A percentile compares a stretch with the other conserved stretches of the same genome.
Evolutionary conservation across 2,797 vertebrate species (phyloP).

Genomic region (Ptychobarbus kaznakovi): DNA sequence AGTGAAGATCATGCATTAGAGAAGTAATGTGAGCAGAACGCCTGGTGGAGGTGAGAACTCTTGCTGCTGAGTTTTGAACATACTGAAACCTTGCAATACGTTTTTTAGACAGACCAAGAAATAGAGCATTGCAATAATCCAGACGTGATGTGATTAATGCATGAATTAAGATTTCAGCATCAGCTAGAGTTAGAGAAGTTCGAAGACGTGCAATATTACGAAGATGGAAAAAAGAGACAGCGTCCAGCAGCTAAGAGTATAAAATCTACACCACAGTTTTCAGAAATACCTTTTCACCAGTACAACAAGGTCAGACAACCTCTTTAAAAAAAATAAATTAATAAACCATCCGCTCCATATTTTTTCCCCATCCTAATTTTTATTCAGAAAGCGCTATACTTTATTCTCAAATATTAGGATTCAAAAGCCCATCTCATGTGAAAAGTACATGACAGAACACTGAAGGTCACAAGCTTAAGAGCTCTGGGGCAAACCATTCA

Average conservation of each 20-base stretch:
- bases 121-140: no score
- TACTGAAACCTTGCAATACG: no score
- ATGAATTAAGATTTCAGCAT: no score
- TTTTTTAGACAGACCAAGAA: no score
- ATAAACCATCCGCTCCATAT: slow-evolving; percentile 26
- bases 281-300: slow-evolving; percentile 26
- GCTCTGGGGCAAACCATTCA: slow-evolving; percentile 65
- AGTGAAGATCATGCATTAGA: no score
- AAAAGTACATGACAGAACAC: slow-evolving; percentile 63
- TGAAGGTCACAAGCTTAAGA: slow-evolving; percentile 66
- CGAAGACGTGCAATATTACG: no score
- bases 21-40: no score
- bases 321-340: slow-evolving; percentile 37
- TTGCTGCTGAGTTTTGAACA: no score
- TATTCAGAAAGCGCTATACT: slow-evolving; percentile 55
- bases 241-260: background rate
- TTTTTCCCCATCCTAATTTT: slow-evolving; percentile 54
- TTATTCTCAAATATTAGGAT: slow-evolving; percentile 62
- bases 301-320: slow-evolving; percentile 56
- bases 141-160: no score
- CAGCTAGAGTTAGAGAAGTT: no score
- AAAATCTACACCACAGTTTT: background rate
- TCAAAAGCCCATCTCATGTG: slow-evolving; percentile 62
- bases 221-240: no score
- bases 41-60: no score